Evolutionary conservation across 2,113 vertebrate species (phyloP), one percentile per base, ranked within the genome.

Genomic region (Lichenostomus cassidix): DNA sequence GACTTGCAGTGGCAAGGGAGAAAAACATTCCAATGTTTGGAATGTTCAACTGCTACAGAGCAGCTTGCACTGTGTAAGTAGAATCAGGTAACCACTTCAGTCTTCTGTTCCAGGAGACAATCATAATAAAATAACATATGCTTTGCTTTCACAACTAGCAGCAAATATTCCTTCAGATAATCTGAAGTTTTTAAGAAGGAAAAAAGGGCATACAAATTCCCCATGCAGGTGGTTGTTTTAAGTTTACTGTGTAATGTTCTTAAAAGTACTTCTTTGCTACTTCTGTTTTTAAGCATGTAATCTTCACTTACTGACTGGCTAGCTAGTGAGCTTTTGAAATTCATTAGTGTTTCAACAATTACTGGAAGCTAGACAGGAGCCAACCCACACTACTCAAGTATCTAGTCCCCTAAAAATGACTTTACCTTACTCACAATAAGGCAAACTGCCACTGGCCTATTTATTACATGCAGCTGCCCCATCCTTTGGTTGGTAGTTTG

Each of bases 131-230:
- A 71, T 63, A 81, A 82, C 0, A 7, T 16, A 60, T 24, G 42
- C n/a, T 90, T 74, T 44, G 59, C 76, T 95, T 88, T 90, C 46
- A 80, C n/a, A 69, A 53, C 47, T 75, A 94, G 75, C 93, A 94
- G 80, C 80, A 91, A 87, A 22, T 35, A 91, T 15, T 90, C 39
- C 52, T 94, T 52, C 74, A 86, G 21, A 37, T 86, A 56, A 81
- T 50, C 47, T 67, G 35, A 88, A 77, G 47, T 56, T 69, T 65
- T 12, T 13, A 74, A 73, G 17, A 64, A 52, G 3, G 23, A 11
- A 20, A 42, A 21, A 42, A 60, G 8, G 41, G 11, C 28, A 83
- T 41, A 53, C 21, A n/a, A 84, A 79, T 29, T 17, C 70, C 44
- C 8, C 33, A 31, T 25, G 11, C 20, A 81, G 53, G n/a, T 21